Evolutionary conservation across 2,797 vertebrate species (phyloP).

Genomic region (Clarias laeviceps): DNA sequence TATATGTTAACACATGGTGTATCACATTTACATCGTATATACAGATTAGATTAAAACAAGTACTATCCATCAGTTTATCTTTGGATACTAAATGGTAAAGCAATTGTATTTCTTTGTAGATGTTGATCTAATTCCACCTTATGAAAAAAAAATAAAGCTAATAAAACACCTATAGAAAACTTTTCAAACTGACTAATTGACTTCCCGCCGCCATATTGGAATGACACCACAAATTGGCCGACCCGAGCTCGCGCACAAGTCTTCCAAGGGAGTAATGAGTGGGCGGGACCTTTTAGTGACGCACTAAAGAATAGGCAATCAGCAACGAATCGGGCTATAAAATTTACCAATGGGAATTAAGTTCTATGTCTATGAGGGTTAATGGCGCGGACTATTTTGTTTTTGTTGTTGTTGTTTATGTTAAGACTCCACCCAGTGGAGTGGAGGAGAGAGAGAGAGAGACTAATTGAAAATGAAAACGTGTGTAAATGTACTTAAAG

Average conservation of each 20-base stretch:
- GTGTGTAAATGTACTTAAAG: no score
- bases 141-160: background rate
- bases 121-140: background rate
- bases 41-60: no score
- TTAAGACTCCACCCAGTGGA: background rate
- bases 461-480: no score
- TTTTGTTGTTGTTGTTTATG: background rate
- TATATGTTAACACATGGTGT: no score
- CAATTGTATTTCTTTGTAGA: background rate
- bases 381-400: background rate
- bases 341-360: slow-evolving; percentile 10
- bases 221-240: slow-evolving; percentile 61
- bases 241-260: slow-evolving; percentile 22
- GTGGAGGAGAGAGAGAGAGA: no score
- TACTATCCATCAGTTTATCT: background rate
- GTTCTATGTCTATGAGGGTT: background rate
- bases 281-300: background rate
- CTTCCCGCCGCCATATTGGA: slow-evolving; percentile 74
- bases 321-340: background rate
- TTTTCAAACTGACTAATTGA: no score
- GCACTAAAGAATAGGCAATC: background rate
- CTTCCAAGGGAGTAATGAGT: background rate
- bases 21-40: no score
- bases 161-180: background rate
- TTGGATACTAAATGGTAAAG: background rate